Evolutionary conservation across 1,140 invertebrate genomes (phyloP).

Genomic region (Hyles euphorbiae): DNA sequence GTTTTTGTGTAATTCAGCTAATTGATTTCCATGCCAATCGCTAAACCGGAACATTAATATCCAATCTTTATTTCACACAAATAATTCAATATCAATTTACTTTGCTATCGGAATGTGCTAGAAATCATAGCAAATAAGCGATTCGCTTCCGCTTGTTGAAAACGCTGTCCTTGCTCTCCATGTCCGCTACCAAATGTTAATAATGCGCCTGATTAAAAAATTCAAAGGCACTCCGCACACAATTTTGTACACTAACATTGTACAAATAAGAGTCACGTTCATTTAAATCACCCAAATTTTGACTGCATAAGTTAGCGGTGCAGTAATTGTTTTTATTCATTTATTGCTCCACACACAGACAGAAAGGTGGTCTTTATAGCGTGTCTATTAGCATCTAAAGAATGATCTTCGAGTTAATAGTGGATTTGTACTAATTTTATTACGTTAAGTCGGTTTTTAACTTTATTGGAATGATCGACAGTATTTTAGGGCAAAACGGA

Average conservation of each 20-base stretch:
- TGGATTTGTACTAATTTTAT: constrained; percentile 54
- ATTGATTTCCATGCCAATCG: too few species aligned
- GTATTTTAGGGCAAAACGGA: constrained; percentile 7
- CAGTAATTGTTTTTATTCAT: constrained; percentile 65
- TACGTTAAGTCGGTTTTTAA: constrained; percentile 38
- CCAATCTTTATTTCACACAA: too few species aligned
- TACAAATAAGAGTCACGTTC: constrained; percentile 11
- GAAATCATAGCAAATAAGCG: too few species aligned
- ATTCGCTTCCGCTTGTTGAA: constrained; percentile 17
- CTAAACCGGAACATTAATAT: too few species aligned
- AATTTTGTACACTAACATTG: constrained; percentile 12
- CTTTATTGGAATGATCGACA: constrained; percentile 31
- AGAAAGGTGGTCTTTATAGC: constrained; percentile 58
- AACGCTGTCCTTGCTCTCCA: constrained; percentile 11
- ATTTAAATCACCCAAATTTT: neutral
- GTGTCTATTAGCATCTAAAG: constrained; percentile 44
- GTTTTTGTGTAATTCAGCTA: too few species aligned
- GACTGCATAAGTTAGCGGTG: constrained; percentile 16
- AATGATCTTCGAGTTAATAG: constrained; percentile 47
- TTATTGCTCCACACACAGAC: constrained; percentile 48
- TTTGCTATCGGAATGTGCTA: too few species aligned
- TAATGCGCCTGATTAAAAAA: constrained; percentile 8
- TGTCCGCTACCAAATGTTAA: constrained; percentile 11
- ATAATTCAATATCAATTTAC: too few species aligned
- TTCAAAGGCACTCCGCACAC: neutral